These are phyloP conservation scores for Leuciscus waleckii DNA, from an alignment of 2,797 vertebrate species.

Conservation along the genomic window DNA sequence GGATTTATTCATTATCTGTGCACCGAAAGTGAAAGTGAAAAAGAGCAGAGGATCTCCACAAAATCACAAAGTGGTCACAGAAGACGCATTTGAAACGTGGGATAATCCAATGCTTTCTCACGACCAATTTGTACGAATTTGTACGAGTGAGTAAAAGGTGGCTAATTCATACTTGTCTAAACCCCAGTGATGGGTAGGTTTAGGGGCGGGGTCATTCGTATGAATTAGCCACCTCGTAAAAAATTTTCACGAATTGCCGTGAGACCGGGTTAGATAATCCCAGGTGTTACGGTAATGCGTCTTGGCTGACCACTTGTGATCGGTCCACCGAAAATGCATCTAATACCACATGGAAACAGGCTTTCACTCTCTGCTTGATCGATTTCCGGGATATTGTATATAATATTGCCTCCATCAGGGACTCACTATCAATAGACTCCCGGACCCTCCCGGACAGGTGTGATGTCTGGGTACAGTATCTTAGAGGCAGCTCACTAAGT, in stretches of 20 bases:
- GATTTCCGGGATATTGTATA: neutral
- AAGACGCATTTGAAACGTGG: neutral
- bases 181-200: too few species aligned
- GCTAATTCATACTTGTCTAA: too few species aligned
- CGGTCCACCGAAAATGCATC: neutral
- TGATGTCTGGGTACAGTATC: neutral
- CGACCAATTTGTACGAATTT: too few species aligned
- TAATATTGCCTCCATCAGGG: neutral
- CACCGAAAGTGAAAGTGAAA: neutral
- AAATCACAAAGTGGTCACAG: neutral
- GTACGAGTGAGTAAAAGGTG: too few species aligned
- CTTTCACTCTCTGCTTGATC: neutral
- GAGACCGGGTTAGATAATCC: too few species aligned
- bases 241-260: too few species aligned
- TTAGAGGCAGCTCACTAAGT: constrained; percentile 15
- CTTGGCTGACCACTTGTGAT: neutral
- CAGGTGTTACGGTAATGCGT: neutral
- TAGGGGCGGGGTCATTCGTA: too few species aligned
- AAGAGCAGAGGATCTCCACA: neutral
- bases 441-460: neutral
- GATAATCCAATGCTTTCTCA: neutral
- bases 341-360: neutral
- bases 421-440: neutral
- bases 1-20: neutral
- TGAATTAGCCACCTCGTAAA: too few species aligned